A percentile compares a stretch with the other conserved stretches of the same genome.
These are phyloP conservation scores for Xenentodon cancila DNA, from an alignment of 2,797 vertebrate species.

Conservation along the genomic window DNA sequence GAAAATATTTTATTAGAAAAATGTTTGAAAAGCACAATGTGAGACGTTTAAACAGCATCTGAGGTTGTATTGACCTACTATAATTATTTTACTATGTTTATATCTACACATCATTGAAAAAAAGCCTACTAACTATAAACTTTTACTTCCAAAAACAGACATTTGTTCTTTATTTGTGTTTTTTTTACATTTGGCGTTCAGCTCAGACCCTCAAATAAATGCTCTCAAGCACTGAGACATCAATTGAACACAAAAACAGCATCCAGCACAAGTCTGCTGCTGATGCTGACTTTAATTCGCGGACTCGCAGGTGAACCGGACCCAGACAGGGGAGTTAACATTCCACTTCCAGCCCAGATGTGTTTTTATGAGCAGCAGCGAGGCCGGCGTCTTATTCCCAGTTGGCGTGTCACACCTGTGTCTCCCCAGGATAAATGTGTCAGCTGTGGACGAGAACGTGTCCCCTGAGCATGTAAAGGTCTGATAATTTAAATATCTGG, in stretches of 20 bases:
- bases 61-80: too few relatives aligned
- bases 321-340: slow-evolving; percentile 7
- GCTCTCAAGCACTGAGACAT: too few relatives aligned
- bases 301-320: background rate
- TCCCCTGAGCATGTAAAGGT: slow-evolving; percentile 37
- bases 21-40: too few relatives aligned
- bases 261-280: background rate
- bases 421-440: slow-evolving; percentile 53
- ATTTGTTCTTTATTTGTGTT: too few relatives aligned
- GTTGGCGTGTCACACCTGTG: slow-evolving; percentile 71
- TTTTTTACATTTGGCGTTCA: too few relatives aligned
- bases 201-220: too few relatives aligned
- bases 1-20: too few relatives aligned
- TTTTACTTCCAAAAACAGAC: too few relatives aligned
- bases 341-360: slow-evolving; percentile 18
- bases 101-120: too few relatives aligned
- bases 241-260: background rate
- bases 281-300: background rate
- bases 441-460: slow-evolving; percentile 51
- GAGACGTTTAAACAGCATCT: too few relatives aligned
- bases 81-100: too few relatives aligned
- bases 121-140: too few relatives aligned
- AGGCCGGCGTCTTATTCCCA: slow-evolving; percentile 53
- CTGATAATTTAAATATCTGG: slow-evolving; percentile 35
- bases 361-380: slow-evolving; percentile 55